Evolutionary conservation across 1,140 invertebrate species (phyloP), one percentile per base, ranked within the genome.

Genomic region (Hyphantria cunea): DNA sequence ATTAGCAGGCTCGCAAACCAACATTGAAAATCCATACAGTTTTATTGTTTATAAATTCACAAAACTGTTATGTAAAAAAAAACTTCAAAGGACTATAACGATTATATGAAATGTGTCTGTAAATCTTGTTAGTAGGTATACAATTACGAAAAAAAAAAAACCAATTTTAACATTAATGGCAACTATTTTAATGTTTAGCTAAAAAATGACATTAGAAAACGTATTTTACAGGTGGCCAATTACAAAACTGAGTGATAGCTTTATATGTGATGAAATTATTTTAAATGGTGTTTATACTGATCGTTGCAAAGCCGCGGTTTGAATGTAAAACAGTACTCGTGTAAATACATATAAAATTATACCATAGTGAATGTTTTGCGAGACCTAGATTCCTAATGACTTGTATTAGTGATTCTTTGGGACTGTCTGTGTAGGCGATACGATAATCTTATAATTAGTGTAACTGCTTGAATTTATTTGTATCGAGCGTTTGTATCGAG

Each of bases 351-450:
- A 45, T 32, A 33, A 34, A 45, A 34, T 6, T 55, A 45, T 55
- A 33, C 42, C 41, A 55, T 15, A 47, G 6, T 11, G 13, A 33
- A 45, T 45, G 14, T 34, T 58, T 58, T 58, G 33, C 33, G 55
- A 48, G 32, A 34, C 31, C 32, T 56, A 53, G 39, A 58, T 58
- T 49, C 55, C 33, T 47, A 14, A 34, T 17, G 44, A 34, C 34
- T 58, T 37, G 31, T 58, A 41, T 49, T 49, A 58, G 44, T 49
- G 44, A 39, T 48, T 48, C 6, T 58, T 51, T 50, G 48, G 56
- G 48, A 60, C 56, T 60, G 48, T 60, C 56, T 60, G 48, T 60
- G 32, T 60, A 51, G 39, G 56, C 56, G 47, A 50, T 60, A 60
- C n/a, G 17, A 25, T 58, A 48, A 48, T 48, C 33, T 48, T 58